These are phyloP conservation scores for Pristis pectinata DNA, from an alignment of 2,797 vertebrate genomes.

Conservation along the genomic window DNA sequence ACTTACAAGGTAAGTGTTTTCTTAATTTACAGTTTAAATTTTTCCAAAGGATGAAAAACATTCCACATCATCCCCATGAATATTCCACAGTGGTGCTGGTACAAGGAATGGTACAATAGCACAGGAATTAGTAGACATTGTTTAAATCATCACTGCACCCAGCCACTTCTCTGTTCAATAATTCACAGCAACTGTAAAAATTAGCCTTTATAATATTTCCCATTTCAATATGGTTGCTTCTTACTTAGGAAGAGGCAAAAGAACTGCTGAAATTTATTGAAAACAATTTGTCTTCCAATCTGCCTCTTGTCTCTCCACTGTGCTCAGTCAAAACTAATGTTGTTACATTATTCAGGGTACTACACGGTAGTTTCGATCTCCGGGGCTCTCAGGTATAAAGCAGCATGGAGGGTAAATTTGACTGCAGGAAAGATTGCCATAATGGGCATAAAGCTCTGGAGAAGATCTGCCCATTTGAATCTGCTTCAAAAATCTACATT, in stretches of 20 bases:
- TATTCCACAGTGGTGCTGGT: neutral
- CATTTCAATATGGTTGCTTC: neutral
- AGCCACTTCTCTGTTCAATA: neutral
- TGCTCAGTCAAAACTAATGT: neutral
- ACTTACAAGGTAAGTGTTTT: neutral
- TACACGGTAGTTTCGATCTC: neutral
- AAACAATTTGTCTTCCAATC: neutral
- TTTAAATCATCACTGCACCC: neutral
- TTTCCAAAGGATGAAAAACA: neutral
- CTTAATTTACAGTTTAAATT: neutral
- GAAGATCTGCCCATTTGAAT: neutral
- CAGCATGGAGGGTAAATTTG: neutral
- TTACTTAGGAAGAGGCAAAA: neutral
- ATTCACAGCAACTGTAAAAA: neutral
- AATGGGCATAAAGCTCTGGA: neutral
- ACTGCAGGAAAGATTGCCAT: neutral
- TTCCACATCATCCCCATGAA: neutral
- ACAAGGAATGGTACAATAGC: neutral
- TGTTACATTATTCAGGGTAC: neutral
- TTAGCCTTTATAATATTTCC: neutral
- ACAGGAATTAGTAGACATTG: neutral
- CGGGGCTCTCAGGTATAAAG: neutral
- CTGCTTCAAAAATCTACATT: neutral
- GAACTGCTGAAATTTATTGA: neutral
- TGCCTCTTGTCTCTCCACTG: neutral